Percentiles rank a stretch among this genome's conserved stretches.
phyloP scores from a whole-genome alignment of 2,113 vertebrate genomes.

The Eurypyga helias region DNA sequence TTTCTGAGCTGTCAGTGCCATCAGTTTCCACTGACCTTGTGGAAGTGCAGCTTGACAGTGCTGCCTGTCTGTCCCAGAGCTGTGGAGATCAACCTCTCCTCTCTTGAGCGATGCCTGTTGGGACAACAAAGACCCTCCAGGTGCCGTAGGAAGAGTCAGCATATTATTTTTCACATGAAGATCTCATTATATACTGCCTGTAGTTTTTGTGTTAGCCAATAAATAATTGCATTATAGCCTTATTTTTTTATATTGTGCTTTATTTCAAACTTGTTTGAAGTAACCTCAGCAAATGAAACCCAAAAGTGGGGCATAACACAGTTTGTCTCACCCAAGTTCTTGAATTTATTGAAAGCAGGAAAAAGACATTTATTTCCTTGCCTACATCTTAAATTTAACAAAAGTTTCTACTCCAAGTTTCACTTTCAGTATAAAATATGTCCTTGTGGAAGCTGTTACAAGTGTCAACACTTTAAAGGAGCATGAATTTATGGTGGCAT shows the following conservation, averaged over 20 bases:
- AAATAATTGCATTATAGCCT: neutral
- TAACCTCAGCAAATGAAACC: neutral
- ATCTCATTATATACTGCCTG: neutral
- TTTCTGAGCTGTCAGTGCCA: neutral
- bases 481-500: conserved; percentile 80
- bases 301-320: neutral
- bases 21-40: neutral
- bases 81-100: neutral
- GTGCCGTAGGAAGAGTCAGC: neutral
- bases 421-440: conserved; percentile 85
- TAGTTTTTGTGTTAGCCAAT: neutral
- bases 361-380: neutral
- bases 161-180: neutral
- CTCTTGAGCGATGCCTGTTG: neutral
- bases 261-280: neutral
- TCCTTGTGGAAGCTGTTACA: conserved; percentile 83
- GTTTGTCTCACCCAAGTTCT: neutral
- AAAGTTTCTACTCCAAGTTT: conserved; percentile 82
- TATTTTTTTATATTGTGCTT: neutral
- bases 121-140: neutral
- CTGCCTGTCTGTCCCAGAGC: neutral
- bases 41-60: neutral
- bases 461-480: conserved; percentile 82
- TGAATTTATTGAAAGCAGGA: neutral
- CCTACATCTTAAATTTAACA: conserved; percentile 50